Evolutionary conservation across 2,797 vertebrate species (phyloP), one percentile per base, ranked within the genome.

Genomic region (Vireo griseus): DNA sequence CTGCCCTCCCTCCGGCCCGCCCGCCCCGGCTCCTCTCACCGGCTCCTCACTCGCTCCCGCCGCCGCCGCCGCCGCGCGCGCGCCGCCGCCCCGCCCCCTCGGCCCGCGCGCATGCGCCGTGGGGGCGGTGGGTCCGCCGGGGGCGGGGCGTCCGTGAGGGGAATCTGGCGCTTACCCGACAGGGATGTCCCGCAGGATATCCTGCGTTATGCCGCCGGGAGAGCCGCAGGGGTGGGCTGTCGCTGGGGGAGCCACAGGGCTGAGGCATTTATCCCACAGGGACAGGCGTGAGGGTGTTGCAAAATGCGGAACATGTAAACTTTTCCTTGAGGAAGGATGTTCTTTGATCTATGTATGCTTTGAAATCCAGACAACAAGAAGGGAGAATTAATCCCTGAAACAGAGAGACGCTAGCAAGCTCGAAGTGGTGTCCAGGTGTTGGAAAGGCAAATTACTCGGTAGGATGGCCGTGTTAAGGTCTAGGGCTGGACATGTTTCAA

Each of bases 151-250:
- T 31, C 5, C 1, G 5, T 33, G 42, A 12, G 21, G 19, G 35
- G 5, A 6, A 1, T 1, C 0, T 1, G 18, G 11, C 4, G 10
- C 3, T 31, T 11, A 1, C 7, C 9, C 3, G 1, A 1, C 7
- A 1, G 18, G 21, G 6, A 0, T 28, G 2, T 4, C 18, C 22
- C 26, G 0, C 0, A 0, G 63, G 7, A 3, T 33, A 1, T 4
- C 9, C 7, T 6, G 51, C 28, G 6, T 44, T n/a, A 18, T 15
- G 9, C 31, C 14, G 0, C 8, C 11, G 9, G 63, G 24, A 29
- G 5, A 10, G 10, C 2, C 0, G 6, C 22, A 37, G 10, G 20
- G 15, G 33, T 21, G 1, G 22, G 3, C 8, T 5, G 59, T 16
- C 4, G 3, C 33, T 31, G 18, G 5, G 14, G 29, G 33, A 45